Conservation (phyloP, 2,797 vertebrate genomes). For the Tinamus major region DNA sequence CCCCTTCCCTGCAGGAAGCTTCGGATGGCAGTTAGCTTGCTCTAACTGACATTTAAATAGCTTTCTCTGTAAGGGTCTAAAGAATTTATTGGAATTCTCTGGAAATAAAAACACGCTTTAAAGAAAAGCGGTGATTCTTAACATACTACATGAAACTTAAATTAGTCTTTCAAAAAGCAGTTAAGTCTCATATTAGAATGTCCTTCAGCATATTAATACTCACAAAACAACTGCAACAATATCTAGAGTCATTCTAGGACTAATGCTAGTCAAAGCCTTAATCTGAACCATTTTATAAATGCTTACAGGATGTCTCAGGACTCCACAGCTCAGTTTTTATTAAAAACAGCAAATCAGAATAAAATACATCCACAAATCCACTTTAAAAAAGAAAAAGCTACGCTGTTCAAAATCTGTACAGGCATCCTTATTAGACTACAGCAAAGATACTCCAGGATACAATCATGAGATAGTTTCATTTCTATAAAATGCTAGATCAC, state of each 20-base stretch:
- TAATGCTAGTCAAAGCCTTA: background rate
- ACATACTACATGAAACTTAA: background rate
- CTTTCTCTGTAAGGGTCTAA: background rate
- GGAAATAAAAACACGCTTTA: background rate
- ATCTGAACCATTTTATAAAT: background rate
- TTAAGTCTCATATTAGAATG: background rate
- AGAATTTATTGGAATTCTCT: background rate
- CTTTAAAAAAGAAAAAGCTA: background rate
- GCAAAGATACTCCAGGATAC: background rate
- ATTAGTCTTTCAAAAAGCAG: background rate
- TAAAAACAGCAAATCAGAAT: background rate
- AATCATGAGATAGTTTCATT: background rate
- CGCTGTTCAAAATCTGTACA: background rate
- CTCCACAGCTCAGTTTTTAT: background rate
- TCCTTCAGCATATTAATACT: background rate
- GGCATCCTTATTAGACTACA: background rate
- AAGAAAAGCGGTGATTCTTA: background rate
- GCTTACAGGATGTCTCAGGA: background rate
- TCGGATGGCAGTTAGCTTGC: background rate
- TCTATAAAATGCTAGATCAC: background rate
- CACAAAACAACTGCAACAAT: background rate
- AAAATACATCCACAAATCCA: background rate
- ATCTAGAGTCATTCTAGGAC: background rate
- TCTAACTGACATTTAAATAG: background rate
- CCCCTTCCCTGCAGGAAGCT: background rate